Evolutionary conservation across 2,113 vertebrate genomes (phyloP).

Genomic region (Pedionomus torquatus): DNA sequence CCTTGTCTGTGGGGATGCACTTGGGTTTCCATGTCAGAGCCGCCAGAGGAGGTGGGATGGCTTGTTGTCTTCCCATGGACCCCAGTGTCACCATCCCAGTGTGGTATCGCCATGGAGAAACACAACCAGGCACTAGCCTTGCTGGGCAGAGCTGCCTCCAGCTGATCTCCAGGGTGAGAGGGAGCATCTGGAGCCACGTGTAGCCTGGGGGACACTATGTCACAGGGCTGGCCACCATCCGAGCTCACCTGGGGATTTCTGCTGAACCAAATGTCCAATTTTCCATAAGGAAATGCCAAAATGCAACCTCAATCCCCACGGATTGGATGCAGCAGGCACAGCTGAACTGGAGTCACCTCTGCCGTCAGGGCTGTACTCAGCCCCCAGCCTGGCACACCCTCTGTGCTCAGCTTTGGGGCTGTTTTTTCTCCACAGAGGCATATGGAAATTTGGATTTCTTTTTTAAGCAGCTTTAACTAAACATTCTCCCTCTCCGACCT

Average conservation of each 20-base stretch:
- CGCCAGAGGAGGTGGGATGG: neutral
- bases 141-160: fast-evolving
- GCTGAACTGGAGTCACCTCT: conserved; percentile 33
- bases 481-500: neutral
- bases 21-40: neutral
- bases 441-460: conserved; percentile 61
- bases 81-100: neutral
- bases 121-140: neutral
- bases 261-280: neutral
- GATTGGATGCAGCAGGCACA: fast-evolving
- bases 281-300: neutral
- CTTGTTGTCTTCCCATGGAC: neutral
- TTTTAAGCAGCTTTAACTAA: conserved; percentile 69
- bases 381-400: neutral
- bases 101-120: neutral
- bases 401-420: neutral
- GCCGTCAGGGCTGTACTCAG: fast-evolving
- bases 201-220: neutral
- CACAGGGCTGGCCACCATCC: neutral
- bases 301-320: neutral
- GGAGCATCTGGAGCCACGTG: fast-evolving
- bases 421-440: neutral
- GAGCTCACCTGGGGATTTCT: neutral
- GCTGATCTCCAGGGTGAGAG: fast-evolving
- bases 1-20: fast-evolving